A percentile compares a stretch with the other conserved stretches of the same genome.
Conservation (phyloP, 2,113 vertebrate genomes). For the Myiagra hebetior region DNA sequence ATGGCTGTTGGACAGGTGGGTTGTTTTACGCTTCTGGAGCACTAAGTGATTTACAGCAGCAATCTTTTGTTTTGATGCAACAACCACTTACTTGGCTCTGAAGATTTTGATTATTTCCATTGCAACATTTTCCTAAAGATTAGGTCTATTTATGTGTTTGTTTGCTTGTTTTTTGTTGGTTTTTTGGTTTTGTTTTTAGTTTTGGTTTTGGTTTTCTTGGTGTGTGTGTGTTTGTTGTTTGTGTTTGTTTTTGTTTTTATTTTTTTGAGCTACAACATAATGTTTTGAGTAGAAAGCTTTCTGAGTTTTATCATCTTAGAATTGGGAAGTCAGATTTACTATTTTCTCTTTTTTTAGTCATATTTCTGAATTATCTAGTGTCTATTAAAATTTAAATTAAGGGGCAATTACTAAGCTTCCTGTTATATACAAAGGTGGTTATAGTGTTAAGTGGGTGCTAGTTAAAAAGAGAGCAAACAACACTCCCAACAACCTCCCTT, state of each 20-base stretch:
- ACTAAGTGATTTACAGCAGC: background rate
- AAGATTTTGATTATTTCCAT: background rate
- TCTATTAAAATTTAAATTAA: background rate
- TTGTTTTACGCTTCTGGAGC: background rate
- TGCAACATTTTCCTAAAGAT: background rate
- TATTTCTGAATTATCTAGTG: background rate
- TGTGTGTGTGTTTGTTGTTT: background rate
- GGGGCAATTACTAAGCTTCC: background rate
- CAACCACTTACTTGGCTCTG: background rate
- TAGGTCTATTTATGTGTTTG: background rate
- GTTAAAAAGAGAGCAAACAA: background rate
- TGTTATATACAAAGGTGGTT: background rate
- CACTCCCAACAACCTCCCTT: background rate
- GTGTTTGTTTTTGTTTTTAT: background rate
- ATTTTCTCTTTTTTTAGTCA: background rate
- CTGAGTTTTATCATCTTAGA: background rate
- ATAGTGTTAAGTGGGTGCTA: background rate
- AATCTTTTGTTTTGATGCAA: background rate
- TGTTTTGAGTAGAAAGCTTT: background rate
- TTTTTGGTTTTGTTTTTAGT: too few species aligned
- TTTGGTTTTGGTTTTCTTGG: too few species aligned
- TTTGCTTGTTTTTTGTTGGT: background rate
- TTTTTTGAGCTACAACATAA: background rate
- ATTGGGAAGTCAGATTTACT: background rate
- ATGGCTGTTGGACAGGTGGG: background rate